These are phyloP conservation scores for Cephus rjabovi DNA, from an alignment of 2,888 invertebrate genomes.

Conservation along the genomic window DNA sequence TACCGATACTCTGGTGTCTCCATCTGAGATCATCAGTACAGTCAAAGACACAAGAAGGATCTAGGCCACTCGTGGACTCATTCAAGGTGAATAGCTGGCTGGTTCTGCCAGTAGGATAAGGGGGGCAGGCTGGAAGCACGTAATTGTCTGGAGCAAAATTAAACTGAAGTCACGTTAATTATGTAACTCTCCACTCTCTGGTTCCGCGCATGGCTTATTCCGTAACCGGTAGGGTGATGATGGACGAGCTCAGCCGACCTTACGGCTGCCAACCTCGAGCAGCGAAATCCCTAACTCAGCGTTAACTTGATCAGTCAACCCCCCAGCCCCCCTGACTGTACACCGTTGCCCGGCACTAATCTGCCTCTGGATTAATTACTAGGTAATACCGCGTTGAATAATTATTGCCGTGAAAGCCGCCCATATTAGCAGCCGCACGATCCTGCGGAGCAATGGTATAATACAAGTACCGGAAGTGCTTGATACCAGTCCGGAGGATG, in stretches of 20 bases:
- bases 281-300: constrained; percentile 62
- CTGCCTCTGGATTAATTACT: constrained; percentile 62
- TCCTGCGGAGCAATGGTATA: not conserved
- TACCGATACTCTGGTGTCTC: not conserved
- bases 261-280: constrained; percentile 57
- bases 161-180: constrained; percentile 66
- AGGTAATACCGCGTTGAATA: constrained; percentile 55
- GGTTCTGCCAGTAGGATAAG: constrained; percentile 4
- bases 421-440: not conserved
- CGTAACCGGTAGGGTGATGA: constrained; percentile 52
- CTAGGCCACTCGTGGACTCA: not conserved
- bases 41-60: not conserved
- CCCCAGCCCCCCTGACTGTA: constrained; percentile 44
- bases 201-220: constrained; percentile 38
- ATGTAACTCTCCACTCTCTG: constrained; percentile 54
- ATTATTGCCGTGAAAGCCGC: constrained; percentile 38
- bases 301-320: constrained; percentile 66
- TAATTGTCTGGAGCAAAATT: constrained; percentile 63
- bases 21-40: not conserved
- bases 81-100: constrained; percentile 5
- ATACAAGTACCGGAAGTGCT: not conserved
- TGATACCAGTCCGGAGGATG: not conserved
- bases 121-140: constrained; percentile 14
- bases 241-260: constrained; percentile 53
- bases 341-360: constrained; percentile 55